Evolutionary conservation across 2,797 vertebrate genomes (phyloP), one percentile per base, ranked within the genome.

Genomic region (Thunnus albacares): DNA sequence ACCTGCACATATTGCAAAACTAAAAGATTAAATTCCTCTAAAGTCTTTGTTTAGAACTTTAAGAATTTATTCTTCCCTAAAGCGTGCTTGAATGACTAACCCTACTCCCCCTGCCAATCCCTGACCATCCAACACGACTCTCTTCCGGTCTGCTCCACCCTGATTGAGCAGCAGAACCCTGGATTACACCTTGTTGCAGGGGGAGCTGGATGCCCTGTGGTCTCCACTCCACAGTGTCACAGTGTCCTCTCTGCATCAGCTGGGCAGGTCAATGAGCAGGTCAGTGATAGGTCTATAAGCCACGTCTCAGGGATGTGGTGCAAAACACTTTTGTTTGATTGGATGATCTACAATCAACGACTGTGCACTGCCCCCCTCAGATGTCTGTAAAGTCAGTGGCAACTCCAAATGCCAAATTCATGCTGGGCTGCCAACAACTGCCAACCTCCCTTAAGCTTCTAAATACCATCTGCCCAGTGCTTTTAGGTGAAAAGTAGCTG

Each of bases 231-330:
- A 94, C 93, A 96, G 95, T 88, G 91, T 30, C 28, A 30, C 28
- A 30, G 28, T 95, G 89, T 90, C 94, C 89, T 95, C 95, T 84
- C 95, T 96, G 88, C 94, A 96, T 82, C 96, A 96, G 90, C 93
- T 96, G 91, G 94, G 95, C 95, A 96, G 96, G 95, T 96, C 94
- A 94, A 95, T 96, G 94, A 94, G 96, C 95, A 96, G 96, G 96
- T 96, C 91, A 96, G 96, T 96, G 88, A 78, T 86, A 92, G 93
- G 82, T 85, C 77, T 67, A 69, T 79, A 77, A 88, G 78, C 62
- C 55, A 59, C 69, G 67, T 89, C 86, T 87, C 69, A 83, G 86
- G 85, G 83, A 81, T 30, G 79, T 1, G 12, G 83, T 89, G 90
- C 90, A 87, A 90, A 85, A 79, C 56, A 30, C 64, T 52, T 60